A percentile compares a stretch with the other conserved stretches of the same genome.
These are phyloP conservation scores for Leuciscus idus DNA, from an alignment of 2,113 vertebrate genomes.

Conservation along the genomic window DNA sequence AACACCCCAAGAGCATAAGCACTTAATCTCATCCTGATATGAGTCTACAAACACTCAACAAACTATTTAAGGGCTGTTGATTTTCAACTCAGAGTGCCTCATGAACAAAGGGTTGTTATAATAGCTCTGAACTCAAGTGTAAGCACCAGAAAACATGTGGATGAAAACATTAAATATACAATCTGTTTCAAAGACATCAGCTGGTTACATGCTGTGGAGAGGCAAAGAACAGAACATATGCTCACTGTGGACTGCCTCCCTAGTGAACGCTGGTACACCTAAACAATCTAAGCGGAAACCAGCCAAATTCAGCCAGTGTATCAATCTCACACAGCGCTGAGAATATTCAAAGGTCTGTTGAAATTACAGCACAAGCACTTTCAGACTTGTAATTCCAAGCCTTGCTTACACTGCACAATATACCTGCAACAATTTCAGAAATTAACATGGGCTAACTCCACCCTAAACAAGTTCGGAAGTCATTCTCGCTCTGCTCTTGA, in stretches of 20 bases:
- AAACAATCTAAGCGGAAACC: neutral
- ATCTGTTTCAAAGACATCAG: neutral
- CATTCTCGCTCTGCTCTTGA: slow-evolving; percentile 4
- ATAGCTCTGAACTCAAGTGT: slow-evolving; percentile 9
- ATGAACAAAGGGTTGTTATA: slow-evolving; percentile 26
- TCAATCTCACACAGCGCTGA: neutral
- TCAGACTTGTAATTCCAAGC: slow-evolving; percentile 7
- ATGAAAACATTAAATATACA: slow-evolving; percentile 6
- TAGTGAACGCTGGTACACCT: neutral
- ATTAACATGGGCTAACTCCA: neutral
- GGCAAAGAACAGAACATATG: neutral
- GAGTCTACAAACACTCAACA: slow-evolving; percentile 37
- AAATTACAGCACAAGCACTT: slow-evolving; percentile 6
- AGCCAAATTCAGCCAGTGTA: neutral
- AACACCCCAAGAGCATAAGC: slow-evolving; percentile 9
- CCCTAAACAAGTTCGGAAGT: slow-evolving; percentile 6
- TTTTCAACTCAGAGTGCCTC: slow-evolving; percentile 18
- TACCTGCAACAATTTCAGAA: neutral
- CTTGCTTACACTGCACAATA: slow-evolving; percentile 5
- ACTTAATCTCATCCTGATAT: slow-evolving; percentile 25
- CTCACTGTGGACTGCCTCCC: neutral
- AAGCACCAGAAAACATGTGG: neutral
- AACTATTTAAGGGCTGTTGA: slow-evolving; percentile 39
- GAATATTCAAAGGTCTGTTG: slow-evolving; percentile 5
- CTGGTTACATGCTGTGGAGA: neutral